Conservation (phyloP, 2,113 vertebrate genomes). For the Progne subis region DNA sequence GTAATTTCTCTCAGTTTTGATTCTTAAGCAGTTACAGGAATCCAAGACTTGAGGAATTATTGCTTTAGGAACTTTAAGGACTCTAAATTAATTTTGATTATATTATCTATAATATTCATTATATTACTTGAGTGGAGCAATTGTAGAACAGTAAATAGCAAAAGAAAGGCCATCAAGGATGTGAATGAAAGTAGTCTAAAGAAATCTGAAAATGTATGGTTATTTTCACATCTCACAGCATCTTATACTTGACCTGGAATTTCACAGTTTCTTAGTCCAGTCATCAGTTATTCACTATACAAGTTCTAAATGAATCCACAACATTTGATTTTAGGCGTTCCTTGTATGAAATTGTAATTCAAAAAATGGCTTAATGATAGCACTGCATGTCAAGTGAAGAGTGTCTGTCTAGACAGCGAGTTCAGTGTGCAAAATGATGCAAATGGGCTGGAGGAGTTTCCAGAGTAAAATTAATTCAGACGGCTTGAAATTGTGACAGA, state of each 20-base stretch:
- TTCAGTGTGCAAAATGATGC: background rate
- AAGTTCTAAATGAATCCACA: background rate
- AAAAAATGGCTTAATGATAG: background rate
- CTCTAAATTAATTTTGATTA: background rate
- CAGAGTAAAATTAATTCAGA: background rate
- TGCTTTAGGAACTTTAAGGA: background rate
- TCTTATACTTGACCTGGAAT: background rate
- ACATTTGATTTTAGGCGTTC: background rate
- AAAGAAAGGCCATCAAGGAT: background rate
- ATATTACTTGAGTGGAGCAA: background rate
- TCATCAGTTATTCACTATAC: background rate
- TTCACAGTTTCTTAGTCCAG: background rate
- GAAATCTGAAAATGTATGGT: background rate
- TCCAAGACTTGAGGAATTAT: background rate
- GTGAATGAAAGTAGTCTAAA: background rate
- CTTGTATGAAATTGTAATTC: background rate
- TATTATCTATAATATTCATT: background rate
- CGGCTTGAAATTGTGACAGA: slow-evolving; percentile 1
- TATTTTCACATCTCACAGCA: background rate
- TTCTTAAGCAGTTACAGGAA: background rate
- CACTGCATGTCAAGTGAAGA: background rate
- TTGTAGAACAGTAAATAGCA: background rate
- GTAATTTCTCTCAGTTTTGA: background rate
- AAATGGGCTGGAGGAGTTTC: background rate
- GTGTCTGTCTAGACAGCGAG: background rate